These are phyloP conservation scores for Girardinus metallicus DNA, from an alignment of 2,797 vertebrate species.

Conservation along the genomic window DNA sequence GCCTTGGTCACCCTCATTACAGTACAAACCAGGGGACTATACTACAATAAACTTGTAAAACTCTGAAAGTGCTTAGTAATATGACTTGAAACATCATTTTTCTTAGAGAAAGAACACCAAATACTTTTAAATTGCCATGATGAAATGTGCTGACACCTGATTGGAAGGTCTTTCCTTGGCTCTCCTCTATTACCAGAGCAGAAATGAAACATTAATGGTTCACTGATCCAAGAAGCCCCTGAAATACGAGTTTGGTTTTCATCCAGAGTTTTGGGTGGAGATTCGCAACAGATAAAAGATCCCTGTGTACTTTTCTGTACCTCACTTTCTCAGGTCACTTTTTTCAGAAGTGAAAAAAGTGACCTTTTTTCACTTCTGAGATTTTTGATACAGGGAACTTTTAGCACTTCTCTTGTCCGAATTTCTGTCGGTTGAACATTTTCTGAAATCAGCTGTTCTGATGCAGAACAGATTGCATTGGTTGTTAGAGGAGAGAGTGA, in stretches of 20 bases:
- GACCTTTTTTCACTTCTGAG: not conserved
- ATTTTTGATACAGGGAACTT: not conserved
- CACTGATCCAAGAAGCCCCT: not conserved
- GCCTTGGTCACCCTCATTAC: not conserved
- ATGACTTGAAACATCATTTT: not conserved
- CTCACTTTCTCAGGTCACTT: no score
- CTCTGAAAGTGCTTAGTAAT: not conserved
- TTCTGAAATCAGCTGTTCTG: not conserved
- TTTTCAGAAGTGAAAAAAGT: no score
- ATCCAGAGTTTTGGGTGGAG: not conserved
- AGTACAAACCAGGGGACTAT: not conserved
- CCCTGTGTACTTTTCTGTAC: no score
- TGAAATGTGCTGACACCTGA: not conserved
- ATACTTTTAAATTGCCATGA: not conserved
- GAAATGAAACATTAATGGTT: constrained; percentile 1
- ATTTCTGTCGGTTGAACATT: not conserved
- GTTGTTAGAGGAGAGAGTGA: not conserved
- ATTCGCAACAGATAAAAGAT: not conserved
- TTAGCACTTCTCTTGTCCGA: not conserved
- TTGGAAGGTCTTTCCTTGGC: not conserved
- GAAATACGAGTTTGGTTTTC: not conserved
- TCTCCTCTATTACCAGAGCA: not conserved
- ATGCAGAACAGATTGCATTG: not conserved
- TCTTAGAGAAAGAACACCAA: not conserved
- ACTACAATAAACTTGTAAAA: not conserved